Conservation (phyloP, 2,888 invertebrate genomes). For the Rutpela maculata region DNA sequence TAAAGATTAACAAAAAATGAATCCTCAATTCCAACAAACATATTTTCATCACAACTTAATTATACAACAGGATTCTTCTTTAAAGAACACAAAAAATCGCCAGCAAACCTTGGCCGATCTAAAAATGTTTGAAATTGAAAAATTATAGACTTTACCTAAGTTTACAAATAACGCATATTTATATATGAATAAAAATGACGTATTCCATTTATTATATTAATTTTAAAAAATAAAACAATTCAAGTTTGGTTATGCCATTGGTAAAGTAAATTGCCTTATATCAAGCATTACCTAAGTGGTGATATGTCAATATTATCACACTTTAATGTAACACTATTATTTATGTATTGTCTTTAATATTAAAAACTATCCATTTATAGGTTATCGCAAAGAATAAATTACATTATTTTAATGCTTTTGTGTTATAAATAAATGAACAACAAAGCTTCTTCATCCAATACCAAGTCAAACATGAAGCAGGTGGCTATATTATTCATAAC, state of each 20-base stretch:
- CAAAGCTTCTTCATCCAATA: not conserved
- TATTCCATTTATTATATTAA: too few relatives aligned
- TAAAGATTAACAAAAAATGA: too few relatives aligned
- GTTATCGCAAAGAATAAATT: conserved; percentile 15
- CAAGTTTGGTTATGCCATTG: not conserved
- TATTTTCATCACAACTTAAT: too few relatives aligned
- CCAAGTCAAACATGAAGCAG: conserved; percentile 15
- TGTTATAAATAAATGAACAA: conserved; percentile 2
- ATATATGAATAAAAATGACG: too few relatives aligned
- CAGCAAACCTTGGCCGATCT: too few relatives aligned
- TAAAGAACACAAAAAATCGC: too few relatives aligned
- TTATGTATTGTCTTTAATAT: not conserved
- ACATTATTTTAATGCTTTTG: not conserved
- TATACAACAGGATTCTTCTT: too few relatives aligned
- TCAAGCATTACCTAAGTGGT: not conserved
- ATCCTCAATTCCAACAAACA: too few relatives aligned
- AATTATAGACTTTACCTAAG: too few relatives aligned
- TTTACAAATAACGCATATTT: too few relatives aligned
- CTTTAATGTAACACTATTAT: not conserved
- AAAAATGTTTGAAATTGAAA: too few relatives aligned
- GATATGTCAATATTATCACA: conserved; percentile 21
- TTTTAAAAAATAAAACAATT: too few relatives aligned
- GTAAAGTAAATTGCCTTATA: not conserved
- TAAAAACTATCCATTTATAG: conserved; percentile 7
- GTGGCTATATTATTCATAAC: not conserved